A percentile compares a stretch with the other conserved stretches of the same genome.
Conservation (phyloP, 2,797 vertebrate genomes). For the Xerus rutilus region DNA sequence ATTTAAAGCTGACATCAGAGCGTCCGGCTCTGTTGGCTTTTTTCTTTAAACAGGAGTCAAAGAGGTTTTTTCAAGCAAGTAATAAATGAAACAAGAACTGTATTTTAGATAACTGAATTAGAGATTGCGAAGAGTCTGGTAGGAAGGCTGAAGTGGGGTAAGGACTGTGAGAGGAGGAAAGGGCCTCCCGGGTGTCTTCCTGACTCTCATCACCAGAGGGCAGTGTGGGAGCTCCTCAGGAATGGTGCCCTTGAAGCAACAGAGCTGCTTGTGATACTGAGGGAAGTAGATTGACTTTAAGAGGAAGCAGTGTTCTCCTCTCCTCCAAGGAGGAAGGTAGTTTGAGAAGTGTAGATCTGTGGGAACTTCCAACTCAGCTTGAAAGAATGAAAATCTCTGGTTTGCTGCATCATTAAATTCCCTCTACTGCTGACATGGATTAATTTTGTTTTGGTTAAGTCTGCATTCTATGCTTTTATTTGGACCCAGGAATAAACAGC, state of each 20-base stretch:
- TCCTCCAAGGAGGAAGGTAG: not conserved
- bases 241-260: not conserved
- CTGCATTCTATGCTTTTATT: slow-evolving; percentile 10
- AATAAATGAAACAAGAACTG: not conserved
- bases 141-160: not conserved
- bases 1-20: not conserved
- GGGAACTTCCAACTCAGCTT: slow-evolving; percentile 39
- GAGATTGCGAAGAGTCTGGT: not conserved
- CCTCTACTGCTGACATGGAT: not conserved
- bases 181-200: not conserved
- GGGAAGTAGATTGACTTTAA: not conserved
- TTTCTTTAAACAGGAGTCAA: too few species aligned
- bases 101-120: not conserved
- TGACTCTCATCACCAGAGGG: slow-evolving; percentile 54
- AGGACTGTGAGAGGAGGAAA: fast-evolving
- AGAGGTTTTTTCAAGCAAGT: not conserved
- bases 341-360: not conserved
- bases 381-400: slow-evolving; percentile 12
- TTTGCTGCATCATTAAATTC: not conserved
- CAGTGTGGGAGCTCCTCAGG: slow-evolving; percentile 24
- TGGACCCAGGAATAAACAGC: slow-evolving; percentile 32
- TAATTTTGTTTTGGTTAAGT: slow-evolving; percentile 43
- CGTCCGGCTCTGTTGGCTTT: not conserved
- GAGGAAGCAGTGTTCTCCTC: slow-evolving; percentile 22
- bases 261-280: not conserved